phyloP scores from a whole-genome alignment of 2,888 invertebrate species.

The Ochropleura plecta region DNA sequence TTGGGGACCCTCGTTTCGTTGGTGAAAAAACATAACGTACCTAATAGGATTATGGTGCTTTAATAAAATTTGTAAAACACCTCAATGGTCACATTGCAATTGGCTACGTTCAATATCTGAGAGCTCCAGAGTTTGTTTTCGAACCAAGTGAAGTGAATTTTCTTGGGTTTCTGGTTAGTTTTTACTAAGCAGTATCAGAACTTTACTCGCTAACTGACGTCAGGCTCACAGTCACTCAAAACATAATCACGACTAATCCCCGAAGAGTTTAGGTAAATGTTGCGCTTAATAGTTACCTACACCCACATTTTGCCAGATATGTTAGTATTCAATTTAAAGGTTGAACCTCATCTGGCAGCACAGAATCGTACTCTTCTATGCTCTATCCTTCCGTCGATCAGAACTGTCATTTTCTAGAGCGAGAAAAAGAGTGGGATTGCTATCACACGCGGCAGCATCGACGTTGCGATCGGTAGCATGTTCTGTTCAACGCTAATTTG shows the following conservation, averaged over 20 bases:
- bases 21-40: slow-evolving; percentile 7
- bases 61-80: slow-evolving; percentile 3
- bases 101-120: background rate
- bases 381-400: background rate
- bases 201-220: slow-evolving; percentile 9
- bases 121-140: background rate
- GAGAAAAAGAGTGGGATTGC: background rate
- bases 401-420: background rate
- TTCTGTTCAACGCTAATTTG: background rate
- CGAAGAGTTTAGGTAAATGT: too few species aligned
- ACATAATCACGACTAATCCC: background rate
- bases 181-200: background rate
- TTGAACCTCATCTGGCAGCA: too few species aligned
- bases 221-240: slow-evolving; percentile 9
- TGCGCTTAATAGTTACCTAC: too few species aligned
- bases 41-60: slow-evolving; percentile 3
- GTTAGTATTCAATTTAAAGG: background rate
- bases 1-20: slow-evolving; percentile 18
- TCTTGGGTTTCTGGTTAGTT: background rate
- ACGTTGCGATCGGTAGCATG: background rate
- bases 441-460: background rate
- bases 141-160: background rate
- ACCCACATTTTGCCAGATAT: too few species aligned
- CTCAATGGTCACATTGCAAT: background rate
- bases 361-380: too few species aligned